phyloP scores from a whole-genome alignment of 2,888 invertebrate species.

The Mythimna vitellina region DNA sequence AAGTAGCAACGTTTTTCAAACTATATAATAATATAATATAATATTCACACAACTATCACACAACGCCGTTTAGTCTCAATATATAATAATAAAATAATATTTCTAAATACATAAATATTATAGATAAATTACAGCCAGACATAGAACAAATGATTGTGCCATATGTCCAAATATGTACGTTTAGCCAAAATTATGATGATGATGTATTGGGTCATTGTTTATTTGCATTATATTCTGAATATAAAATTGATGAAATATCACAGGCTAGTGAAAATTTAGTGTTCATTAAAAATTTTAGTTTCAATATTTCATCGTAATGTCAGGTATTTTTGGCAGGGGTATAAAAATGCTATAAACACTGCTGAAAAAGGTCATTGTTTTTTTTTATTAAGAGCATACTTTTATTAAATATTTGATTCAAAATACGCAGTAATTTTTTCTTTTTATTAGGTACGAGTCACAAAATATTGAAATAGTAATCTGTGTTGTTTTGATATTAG shows the following conservation, averaged over 20 bases:
- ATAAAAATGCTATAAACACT: not conserved
- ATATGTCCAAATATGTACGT: not conserved
- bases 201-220: not conserved
- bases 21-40: too few species aligned
- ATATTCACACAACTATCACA: too few species aligned
- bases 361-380: not conserved
- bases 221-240: not conserved
- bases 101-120: too few species aligned
- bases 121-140: too few species aligned
- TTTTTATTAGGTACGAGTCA: not conserved
- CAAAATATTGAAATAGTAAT: not conserved
- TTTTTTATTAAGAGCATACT: not conserved
- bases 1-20: not conserved
- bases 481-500: not conserved
- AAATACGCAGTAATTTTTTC: not conserved
- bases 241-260: not conserved
- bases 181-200: not conserved
- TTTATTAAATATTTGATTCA: slow-evolving; percentile 6
- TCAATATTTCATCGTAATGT: not conserved
- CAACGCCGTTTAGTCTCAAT: too few species aligned
- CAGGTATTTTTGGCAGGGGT: not conserved
- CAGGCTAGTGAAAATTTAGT: too few species aligned
- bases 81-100: too few species aligned
- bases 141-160: too few species aligned
- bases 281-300: not conserved